Conservation (phyloP, 2,888 invertebrate species). For the Campoplex nolae region DNA sequence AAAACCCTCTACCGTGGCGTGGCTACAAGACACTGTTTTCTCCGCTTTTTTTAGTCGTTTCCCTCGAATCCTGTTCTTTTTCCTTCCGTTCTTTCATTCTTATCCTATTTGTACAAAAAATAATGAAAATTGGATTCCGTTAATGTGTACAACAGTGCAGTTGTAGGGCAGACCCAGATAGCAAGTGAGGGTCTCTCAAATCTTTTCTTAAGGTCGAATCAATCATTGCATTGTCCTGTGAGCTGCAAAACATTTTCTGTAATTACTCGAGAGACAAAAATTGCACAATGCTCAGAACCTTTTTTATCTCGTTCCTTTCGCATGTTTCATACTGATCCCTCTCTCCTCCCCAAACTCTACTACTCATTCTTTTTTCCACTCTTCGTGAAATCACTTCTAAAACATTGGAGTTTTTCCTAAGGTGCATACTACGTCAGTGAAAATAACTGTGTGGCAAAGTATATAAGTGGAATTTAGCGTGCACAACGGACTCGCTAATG, state of each 20-base stretch:
- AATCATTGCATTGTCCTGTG: constrained; percentile 56
- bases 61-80: background rate
- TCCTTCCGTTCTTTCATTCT: background rate
- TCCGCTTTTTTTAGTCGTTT: constrained; percentile 10
- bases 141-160: constrained; percentile 8
- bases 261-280: constrained; percentile 67
- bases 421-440: constrained; percentile 40
- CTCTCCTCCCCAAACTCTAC: background rate
- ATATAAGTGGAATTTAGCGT: constrained; percentile 66
- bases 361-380: constrained; percentile 22
- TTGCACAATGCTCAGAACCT: constrained; percentile 13
- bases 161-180: background rate
- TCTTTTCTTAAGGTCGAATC: constrained; percentile 28
- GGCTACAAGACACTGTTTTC: background rate
- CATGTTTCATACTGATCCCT: background rate
- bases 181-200: background rate
- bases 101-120: background rate
- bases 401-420: constrained; percentile 43
- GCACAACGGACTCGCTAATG: constrained; percentile 55
- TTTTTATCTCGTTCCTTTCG: constrained; percentile 14
- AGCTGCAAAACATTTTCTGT: constrained; percentile 69
- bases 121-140: background rate
- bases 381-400: constrained; percentile 9
- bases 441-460: constrained; percentile 66
- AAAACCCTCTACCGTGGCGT: constrained; percentile 28